phyloP scores from a whole-genome alignment of 2,888 invertebrate genomes.

The Macrostomum cliftonense region DNA sequence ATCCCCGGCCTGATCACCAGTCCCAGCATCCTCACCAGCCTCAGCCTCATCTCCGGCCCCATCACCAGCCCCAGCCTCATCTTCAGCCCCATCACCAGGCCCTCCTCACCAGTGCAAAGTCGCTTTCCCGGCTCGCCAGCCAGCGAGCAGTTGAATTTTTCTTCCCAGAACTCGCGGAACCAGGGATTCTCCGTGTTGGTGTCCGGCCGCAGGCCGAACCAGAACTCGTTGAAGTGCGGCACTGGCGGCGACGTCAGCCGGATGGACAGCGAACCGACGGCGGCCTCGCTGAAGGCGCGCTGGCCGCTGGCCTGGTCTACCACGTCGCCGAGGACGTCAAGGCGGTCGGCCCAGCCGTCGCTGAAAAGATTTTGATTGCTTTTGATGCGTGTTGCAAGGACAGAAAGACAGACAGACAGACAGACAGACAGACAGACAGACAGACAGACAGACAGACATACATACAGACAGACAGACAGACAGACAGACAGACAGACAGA shows the following conservation, averaged over 20 bases:
- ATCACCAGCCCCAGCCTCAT: no score
- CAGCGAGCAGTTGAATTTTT: constrained; percentile 46
- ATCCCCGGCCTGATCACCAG: no score
- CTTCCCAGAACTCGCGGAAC: constrained; percentile 60
- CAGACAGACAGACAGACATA: not conserved
- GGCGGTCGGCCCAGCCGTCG: constrained; percentile 57
- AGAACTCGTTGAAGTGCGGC: constrained; percentile 46
- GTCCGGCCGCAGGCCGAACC: constrained; percentile 47
- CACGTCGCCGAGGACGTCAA: constrained; percentile 49
- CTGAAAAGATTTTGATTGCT: constrained; percentile 33
- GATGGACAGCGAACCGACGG: constrained; percentile 53
- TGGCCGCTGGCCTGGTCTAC: constrained; percentile 20
- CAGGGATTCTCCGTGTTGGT: constrained; percentile 51
- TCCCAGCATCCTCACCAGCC: no score
- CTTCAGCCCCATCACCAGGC: no score
- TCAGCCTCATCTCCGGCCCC: no score
- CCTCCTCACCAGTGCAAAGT: no score
- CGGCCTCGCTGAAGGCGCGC: constrained; percentile 35
- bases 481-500: constrained; percentile 7
- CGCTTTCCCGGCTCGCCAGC: not conserved
- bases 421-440: constrained; percentile 8
- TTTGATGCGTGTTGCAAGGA: not conserved
- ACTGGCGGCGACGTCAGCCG: constrained; percentile 51
- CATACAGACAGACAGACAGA: no score
- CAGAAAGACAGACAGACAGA: no score